Evolutionary conservation across 1,140 invertebrate genomes (phyloP).

Genomic region (Leptonema lineaticorne): DNA sequence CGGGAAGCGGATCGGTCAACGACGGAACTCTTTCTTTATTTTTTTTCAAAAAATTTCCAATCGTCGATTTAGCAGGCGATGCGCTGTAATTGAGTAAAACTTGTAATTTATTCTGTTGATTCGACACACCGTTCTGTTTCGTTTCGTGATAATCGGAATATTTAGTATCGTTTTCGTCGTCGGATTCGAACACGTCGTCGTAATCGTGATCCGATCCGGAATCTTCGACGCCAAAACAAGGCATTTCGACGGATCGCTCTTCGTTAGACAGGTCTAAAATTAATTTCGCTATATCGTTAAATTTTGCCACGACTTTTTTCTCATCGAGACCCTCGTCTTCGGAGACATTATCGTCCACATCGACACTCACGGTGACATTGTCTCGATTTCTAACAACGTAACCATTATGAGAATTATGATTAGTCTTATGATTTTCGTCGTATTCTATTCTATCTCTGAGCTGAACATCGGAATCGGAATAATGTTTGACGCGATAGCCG

Average conservation of each 20-base stretch:
- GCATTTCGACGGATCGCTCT: slow-evolving; percentile 31
- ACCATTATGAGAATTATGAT: not conserved
- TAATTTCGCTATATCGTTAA: slow-evolving; percentile 35
- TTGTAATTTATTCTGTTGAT: slow-evolving; percentile 13
- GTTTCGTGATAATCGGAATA: slow-evolving; percentile 4
- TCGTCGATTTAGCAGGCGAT: slow-evolving; percentile 24
- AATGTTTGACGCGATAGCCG: slow-evolving; percentile 8
- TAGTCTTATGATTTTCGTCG: slow-evolving; percentile 19
- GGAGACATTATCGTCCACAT: not conserved
- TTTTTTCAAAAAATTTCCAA: slow-evolving; percentile 37
- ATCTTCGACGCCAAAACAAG: slow-evolving; percentile 31
- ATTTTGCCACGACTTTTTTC: slow-evolving; percentile 19
- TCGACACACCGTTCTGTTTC: not conserved
- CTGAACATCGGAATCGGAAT: slow-evolving; percentile 29
- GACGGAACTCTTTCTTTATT: slow-evolving; percentile 29
- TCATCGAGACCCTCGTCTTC: not conserved
- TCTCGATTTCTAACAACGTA: not conserved
- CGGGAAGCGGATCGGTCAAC: slow-evolving; percentile 9
- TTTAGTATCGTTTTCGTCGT: slow-evolving; percentile 34
- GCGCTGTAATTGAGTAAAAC: slow-evolving; percentile 28
- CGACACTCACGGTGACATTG: not conserved
- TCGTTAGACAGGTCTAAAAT: slow-evolving; percentile 24
- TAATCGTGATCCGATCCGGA: slow-evolving; percentile 40
- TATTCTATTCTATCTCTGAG: not conserved
- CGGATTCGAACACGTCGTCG: slow-evolving; percentile 39